Conservation (phyloP, 2,797 vertebrate genomes). For the Myripristis murdjan region DNA sequence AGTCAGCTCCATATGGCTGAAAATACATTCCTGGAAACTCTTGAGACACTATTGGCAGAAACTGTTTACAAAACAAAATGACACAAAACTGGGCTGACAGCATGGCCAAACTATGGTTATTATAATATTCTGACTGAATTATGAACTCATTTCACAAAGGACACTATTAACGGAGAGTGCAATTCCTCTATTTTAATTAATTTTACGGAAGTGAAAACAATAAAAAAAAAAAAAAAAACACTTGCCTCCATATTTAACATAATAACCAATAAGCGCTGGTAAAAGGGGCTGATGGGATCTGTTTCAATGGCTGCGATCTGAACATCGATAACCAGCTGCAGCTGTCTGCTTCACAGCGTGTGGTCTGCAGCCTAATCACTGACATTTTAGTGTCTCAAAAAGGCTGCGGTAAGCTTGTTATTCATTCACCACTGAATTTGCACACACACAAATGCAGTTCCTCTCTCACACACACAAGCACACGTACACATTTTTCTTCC, state of each 20-base stretch:
- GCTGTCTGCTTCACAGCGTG: slow-evolving; percentile 64
- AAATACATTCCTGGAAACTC: slow-evolving; percentile 42
- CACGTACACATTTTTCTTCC: background rate
- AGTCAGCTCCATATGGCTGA: slow-evolving; percentile 38
- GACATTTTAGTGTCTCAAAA: slow-evolving; percentile 72
- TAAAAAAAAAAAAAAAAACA: background rate
- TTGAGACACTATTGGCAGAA: slow-evolving; percentile 24
- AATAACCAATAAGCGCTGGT: background rate
- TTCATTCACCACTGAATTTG: slow-evolving; percentile 54
- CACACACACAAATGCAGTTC: slow-evolving; percentile 18
- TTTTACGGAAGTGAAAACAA: background rate
- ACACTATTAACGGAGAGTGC: too few relatives aligned
- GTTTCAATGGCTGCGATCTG: slow-evolving; percentile 41
- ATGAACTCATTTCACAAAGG: background rate
- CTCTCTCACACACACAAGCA: slow-evolving; percentile 32
- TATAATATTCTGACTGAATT: background rate
- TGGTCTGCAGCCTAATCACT: slow-evolving; percentile 69
- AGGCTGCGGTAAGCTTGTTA: slow-evolving; percentile 45
- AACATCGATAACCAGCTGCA: slow-evolving; percentile 70
- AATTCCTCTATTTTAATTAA: slow-evolving; percentile 2
- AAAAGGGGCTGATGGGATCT: background rate
- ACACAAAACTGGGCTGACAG: background rate
- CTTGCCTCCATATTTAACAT: background rate
- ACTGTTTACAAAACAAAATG: slow-evolving; percentile 24
- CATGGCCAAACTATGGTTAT: background rate